Percentiles rank a stretch among this genome's conserved stretches.
Evolutionary conservation across 2,113 vertebrate species (phyloP).

Genomic region (Cepphus grylle): DNA sequence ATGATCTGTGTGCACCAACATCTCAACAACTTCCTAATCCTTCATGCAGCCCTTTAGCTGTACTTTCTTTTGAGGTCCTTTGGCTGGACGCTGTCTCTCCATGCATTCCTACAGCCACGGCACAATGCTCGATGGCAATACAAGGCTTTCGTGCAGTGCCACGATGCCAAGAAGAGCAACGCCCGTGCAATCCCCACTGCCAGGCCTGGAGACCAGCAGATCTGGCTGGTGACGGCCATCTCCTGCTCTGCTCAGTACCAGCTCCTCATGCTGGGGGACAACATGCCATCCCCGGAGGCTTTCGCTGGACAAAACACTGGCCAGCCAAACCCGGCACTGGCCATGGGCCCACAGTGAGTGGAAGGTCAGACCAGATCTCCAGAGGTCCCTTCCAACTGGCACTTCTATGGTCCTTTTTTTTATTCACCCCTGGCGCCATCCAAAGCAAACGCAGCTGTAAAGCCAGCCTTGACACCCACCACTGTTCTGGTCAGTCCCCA

Average conservation of each 20-base stretch:
- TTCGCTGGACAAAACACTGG: neutral
- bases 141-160: neutral
- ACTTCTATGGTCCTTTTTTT: neutral
- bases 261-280: neutral
- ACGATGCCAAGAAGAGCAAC: neutral
- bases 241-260: neutral
- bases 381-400: neutral
- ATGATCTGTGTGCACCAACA: neutral
- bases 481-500: neutral
- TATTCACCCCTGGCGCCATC: neutral
- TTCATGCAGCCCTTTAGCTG: rapidly evolving
- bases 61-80: neutral
- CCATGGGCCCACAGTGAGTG: rapidly evolving
- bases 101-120: neutral
- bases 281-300: neutral
- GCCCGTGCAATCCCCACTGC: neutral
- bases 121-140: rapidly evolving
- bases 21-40: neutral
- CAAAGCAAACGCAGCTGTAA: neutral
- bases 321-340: rapidly evolving
- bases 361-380: neutral
- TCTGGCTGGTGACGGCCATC: neutral
- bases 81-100: neutral
- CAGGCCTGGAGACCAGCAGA: neutral
- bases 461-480: neutral